These are phyloP conservation scores for Gymnocephalus cernua DNA, from an alignment of 2,113 vertebrate genomes.

Conservation along the genomic window DNA sequence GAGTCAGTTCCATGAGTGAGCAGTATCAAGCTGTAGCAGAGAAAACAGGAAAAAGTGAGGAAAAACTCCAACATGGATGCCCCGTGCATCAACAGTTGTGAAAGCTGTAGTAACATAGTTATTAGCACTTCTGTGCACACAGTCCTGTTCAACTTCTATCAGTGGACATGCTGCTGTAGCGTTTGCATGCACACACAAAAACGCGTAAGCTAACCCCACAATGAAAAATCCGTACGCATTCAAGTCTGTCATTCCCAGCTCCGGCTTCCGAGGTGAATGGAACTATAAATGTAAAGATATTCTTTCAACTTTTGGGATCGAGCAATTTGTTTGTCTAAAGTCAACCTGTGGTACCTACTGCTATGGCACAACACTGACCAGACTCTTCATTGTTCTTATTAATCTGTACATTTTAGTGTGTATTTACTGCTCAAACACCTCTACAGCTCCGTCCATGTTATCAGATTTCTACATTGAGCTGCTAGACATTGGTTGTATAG, in stretches of 20 bases:
- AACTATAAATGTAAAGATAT: too few relatives aligned
- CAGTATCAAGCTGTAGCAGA: not conserved
- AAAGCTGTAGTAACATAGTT: too few relatives aligned
- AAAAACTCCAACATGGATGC: not conserved
- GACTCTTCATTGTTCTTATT: not conserved
- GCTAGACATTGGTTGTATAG: not conserved
- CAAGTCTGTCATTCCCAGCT: too few relatives aligned
- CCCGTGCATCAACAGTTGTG: too few relatives aligned
- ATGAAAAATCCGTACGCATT: too few relatives aligned
- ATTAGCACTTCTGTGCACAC: too few relatives aligned
- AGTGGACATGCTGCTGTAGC: too few relatives aligned
- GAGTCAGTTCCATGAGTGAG: not conserved
- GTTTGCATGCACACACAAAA: too few relatives aligned
- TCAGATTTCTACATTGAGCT: not conserved
- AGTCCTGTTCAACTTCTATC: too few relatives aligned
- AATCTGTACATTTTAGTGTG: not conserved
- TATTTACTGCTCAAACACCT: not conserved
- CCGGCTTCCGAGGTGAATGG: too few relatives aligned
- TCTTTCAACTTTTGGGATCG: not conserved
- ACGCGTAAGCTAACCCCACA: too few relatives aligned
- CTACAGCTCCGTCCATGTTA: not conserved
- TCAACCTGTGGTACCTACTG: not conserved
- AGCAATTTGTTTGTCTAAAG: not conserved
- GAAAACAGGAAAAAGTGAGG: not conserved
- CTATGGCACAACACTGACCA: not conserved